phyloP scores from a whole-genome alignment of 2,113 vertebrate genomes.

The Vombatus ursinus region DNA sequence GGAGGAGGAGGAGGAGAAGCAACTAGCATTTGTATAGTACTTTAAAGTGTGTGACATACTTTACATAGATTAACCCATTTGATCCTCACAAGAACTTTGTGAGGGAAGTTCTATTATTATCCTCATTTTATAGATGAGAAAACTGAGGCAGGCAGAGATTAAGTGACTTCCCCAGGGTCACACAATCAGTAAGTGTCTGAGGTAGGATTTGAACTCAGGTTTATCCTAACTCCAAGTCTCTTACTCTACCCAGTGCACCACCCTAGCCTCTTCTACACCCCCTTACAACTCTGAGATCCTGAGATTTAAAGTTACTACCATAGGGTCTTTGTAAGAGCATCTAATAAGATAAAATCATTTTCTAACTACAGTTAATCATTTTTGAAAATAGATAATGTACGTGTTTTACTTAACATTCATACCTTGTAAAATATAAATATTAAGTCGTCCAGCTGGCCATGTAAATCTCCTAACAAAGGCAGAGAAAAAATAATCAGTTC shows the following conservation, averaged over 20 bases:
- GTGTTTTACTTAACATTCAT: conserved; percentile 30
- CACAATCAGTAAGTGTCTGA: neutral
- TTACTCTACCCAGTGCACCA: neutral
- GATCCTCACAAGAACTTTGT: neutral
- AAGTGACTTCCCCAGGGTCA: neutral
- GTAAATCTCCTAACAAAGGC: conserved; percentile 90
- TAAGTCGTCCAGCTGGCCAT: conserved; percentile 94
- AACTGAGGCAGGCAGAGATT: neutral
- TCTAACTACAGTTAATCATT: conserved; percentile 36
- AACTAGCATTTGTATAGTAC: neutral
- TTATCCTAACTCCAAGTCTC: neutral
- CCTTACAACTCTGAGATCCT: neutral
- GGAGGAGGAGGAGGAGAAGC: no score
- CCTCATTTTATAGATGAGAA: neutral
- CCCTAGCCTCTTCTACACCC: neutral
- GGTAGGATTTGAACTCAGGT: neutral
- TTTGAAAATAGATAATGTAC: neutral
- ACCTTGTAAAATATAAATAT: conserved; percentile 92
- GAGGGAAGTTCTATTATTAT: neutral
- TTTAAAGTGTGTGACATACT: neutral
- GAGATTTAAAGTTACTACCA: neutral
- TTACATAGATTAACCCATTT: neutral
- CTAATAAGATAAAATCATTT: conserved; percentile 31
- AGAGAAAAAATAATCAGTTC: conserved; percentile 64
- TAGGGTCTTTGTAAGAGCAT: neutral